phyloP scores from a whole-genome alignment of 2,113 vertebrate species.

The Corythornis vintsioides region DNA sequence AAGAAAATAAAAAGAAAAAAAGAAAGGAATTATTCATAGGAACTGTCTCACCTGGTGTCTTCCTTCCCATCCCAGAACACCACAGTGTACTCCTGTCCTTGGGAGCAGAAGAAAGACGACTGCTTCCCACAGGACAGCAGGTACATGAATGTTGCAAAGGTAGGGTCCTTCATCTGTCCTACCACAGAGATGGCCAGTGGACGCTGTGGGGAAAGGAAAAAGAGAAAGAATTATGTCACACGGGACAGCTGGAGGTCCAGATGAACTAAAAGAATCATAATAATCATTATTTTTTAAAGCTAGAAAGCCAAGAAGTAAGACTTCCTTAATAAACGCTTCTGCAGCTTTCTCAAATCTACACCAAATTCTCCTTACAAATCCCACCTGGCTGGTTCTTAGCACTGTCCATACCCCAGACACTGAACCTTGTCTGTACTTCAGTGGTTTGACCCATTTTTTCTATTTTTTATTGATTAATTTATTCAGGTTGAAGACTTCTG shows the following conservation, averaged over 20 bases:
- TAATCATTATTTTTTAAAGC: not conserved
- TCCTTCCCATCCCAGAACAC: conserved; percentile 92
- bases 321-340: not conserved
- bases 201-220: conserved; percentile 76
- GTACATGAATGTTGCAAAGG: conserved; percentile 90
- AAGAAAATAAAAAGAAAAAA: not conserved
- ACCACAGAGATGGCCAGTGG: conserved; percentile 85
- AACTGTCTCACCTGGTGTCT: conserved; percentile 79
- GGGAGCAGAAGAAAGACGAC: conserved; percentile 88
- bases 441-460: not conserved
- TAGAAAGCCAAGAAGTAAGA: not conserved
- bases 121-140: conserved; percentile 84
- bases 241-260: not conserved
- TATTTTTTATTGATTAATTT: not conserved
- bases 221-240: not conserved
- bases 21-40: not conserved
- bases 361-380: not conserved
- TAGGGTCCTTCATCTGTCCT: conserved; percentile 91
- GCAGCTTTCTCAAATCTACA: not conserved
- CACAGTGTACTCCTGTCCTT: conserved; percentile 84
- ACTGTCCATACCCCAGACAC: not conserved
- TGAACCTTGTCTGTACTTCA: not conserved
- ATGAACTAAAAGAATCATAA: not conserved
- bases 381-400: not conserved
- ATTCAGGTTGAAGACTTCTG: not conserved